phyloP scores from a whole-genome alignment of 2,797 vertebrate species.

The Allochrocebus solatus region DNA sequence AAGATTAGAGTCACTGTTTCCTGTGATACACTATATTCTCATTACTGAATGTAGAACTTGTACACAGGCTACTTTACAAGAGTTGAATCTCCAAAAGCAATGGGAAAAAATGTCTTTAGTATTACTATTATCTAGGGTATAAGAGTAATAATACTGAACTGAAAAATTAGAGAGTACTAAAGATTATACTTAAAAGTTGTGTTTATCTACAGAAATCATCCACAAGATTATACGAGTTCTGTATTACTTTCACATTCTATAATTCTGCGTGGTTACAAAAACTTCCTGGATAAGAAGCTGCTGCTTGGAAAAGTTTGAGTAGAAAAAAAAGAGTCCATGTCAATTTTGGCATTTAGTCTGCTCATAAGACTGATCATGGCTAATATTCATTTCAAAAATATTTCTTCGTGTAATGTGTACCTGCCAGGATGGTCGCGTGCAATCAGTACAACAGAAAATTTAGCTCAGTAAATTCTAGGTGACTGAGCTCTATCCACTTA shows the following conservation, averaged over 20 bases:
- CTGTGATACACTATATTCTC: neutral
- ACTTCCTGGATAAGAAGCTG: constrained; percentile 1
- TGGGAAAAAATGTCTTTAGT: neutral
- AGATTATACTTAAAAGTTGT: constrained; percentile 36
- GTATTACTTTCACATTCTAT: constrained; percentile 20
- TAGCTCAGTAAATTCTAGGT: neutral
- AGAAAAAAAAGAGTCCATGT: neutral
- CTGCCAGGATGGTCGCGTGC: neutral
- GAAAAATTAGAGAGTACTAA: constrained; percentile 36
- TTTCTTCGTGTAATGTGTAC: neutral
- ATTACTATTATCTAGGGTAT: neutral
- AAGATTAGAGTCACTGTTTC: constrained; percentile 39
- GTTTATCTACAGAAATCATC: neutral
- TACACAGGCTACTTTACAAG: neutral
- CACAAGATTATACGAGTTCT: constrained; percentile 17
- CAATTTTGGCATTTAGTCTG: constrained; percentile 28
- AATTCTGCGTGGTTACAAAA: constrained; percentile 56
- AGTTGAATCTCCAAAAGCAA: neutral
- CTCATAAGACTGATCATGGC: neutral
- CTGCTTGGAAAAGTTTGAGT: constrained; percentile 18
- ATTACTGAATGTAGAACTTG: constrained; percentile 41
- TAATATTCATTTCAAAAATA: constrained; percentile 44
- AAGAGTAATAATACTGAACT: constrained; percentile 21
- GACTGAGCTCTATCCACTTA: neutral
- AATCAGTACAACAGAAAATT: constrained; percentile 26